Percentiles rank a stretch among this genome's conserved stretches.
These are phyloP conservation scores for Anthoscopus minutus DNA, from an alignment of 2,113 vertebrate species.

Conservation along the genomic window DNA sequence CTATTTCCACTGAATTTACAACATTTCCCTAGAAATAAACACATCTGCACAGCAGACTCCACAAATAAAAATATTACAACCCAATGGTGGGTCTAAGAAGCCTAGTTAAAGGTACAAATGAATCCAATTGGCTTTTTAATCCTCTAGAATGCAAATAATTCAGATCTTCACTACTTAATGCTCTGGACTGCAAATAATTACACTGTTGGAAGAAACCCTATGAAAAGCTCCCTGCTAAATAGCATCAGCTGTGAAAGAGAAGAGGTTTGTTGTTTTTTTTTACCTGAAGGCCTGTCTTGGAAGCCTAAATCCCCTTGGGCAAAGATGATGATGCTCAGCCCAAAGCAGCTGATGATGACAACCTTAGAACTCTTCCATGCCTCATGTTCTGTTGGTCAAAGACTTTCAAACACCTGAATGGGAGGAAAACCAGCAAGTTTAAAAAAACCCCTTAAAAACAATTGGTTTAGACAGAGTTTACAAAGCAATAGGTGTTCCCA, in stretches of 20 bases:
- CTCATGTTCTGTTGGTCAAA: constrained; percentile 42
- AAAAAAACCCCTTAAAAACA: background rate
- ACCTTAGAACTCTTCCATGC: constrained; percentile 68
- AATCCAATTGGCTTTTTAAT: background rate
- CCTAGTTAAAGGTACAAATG: background rate
- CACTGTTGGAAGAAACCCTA: background rate
- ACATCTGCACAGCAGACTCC: background rate
- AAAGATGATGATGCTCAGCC: constrained; percentile 1
- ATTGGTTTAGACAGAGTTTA: too few species aligned
- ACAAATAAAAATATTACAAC: background rate
- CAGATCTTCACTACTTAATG: background rate
- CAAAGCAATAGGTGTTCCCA: too few species aligned
- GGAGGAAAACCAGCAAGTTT: background rate
- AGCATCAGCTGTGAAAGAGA: background rate
- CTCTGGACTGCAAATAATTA: background rate
- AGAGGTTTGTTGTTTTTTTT: too few species aligned
- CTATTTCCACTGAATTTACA: background rate
- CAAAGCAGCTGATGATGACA: constrained; percentile 25
- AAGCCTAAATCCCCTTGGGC: constrained; percentile 32
- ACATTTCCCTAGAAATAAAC: background rate
- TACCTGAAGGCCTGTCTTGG: constrained; percentile 63
- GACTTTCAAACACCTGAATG: constrained; percentile 49
- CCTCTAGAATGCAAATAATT: background rate
- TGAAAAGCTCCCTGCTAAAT: background rate
- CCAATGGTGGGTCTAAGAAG: background rate